Conservation (phyloP, 1,140 invertebrate genomes). For the Eueides isabella region DNA sequence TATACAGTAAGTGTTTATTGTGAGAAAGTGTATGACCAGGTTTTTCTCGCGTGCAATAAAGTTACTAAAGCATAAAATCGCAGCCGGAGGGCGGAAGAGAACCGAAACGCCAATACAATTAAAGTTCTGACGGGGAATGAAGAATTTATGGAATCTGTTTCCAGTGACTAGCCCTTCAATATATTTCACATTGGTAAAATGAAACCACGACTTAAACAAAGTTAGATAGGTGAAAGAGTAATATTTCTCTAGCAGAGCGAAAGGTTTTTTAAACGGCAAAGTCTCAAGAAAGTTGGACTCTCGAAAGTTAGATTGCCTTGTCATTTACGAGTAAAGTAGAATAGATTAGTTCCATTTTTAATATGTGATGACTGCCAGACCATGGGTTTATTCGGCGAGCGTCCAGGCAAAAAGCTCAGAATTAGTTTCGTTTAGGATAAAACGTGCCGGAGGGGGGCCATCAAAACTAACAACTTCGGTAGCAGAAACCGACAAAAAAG, state of each 20-base stretch:
- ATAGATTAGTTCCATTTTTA: slow-evolving; percentile 29
- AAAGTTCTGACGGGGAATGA: too few relatives aligned
- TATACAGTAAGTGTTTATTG: not conserved
- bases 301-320: slow-evolving; percentile 14
- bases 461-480: slow-evolving; percentile 19
- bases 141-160: not conserved
- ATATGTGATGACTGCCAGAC: slow-evolving; percentile 20
- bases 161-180: not conserved
- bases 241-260: slow-evolving; percentile 26
- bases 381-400: slow-evolving; percentile 6
- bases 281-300: slow-evolving; percentile 24
- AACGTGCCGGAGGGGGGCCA: slow-evolving; percentile 16
- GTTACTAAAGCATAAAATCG: not conserved
- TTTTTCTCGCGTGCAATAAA: not conserved
- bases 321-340: slow-evolving; percentile 22
- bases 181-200: slow-evolving; percentile 9
- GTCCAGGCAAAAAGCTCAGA: slow-evolving; percentile 23
- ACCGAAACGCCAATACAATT: not conserved
- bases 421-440: slow-evolving; percentile 28
- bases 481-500: slow-evolving; percentile 20
- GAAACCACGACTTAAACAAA: not conserved
- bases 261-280: slow-evolving; percentile 21
- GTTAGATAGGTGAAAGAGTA: not conserved
- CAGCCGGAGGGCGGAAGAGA: not conserved
- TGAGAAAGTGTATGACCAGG: not conserved